Evolutionary conservation across 2,888 invertebrate genomes (phyloP).

Genomic region (Theretra japonica): DNA sequence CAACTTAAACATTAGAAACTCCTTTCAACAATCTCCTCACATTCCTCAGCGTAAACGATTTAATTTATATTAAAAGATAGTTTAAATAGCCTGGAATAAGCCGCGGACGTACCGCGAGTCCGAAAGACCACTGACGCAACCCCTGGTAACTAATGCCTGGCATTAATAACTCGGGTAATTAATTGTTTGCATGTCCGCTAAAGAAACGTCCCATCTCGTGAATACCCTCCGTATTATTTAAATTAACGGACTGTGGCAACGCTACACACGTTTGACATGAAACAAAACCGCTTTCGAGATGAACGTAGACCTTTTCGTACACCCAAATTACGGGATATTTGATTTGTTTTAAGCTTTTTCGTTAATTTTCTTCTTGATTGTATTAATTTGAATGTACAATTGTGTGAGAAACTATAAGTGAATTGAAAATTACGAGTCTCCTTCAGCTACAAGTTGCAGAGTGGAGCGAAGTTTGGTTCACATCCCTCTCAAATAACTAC

Average conservation of each 20-base stretch:
- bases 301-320: conserved; percentile 1
- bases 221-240: conserved; percentile 71
- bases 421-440: no score
- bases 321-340: conserved; percentile 2
- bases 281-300: conserved; percentile 36
- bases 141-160: conserved; percentile 78
- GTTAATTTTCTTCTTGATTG: background rate
- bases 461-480: no score
- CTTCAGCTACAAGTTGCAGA: no score
- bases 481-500: no score
- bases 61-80: conserved; percentile 37
- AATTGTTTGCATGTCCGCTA: conserved; percentile 82
- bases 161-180: conserved; percentile 84
- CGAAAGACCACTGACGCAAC: conserved; percentile 71
- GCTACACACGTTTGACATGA: conserved; percentile 43
- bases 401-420: background rate
- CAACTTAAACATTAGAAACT: conserved; percentile 4
- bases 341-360: background rate
- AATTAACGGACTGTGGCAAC: conserved; percentile 61
- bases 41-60: conserved; percentile 11
- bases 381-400: background rate
- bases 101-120: conserved; percentile 55
- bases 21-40: background rate
- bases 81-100: conserved; percentile 45
- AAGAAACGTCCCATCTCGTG: conserved; percentile 75